Evolutionary conservation across 35 echinoderm and acorn worm genomes (phyloP).

Genomic region (Heliocidaris erythrogramma): DNA sequence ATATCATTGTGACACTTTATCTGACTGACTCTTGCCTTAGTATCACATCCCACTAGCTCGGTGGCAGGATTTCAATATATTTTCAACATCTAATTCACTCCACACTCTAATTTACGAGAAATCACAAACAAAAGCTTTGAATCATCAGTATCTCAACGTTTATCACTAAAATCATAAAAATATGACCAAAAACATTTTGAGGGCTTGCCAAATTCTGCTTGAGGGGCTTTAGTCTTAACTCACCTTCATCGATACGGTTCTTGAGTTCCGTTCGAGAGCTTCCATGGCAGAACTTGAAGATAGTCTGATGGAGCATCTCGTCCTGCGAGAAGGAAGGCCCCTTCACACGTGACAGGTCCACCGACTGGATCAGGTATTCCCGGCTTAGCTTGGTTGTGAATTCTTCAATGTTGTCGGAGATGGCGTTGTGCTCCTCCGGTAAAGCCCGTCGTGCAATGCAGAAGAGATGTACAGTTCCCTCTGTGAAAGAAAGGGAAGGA

Average conservation of each 20-base stretch:
- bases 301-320: conserved; percentile 71
- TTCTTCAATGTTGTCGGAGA: conserved; percentile 55
- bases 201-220: no score
- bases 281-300: conserved; percentile 82
- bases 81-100: no score
- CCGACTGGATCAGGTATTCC: conserved; percentile 63
- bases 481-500: conserved; percentile 8
- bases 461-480: conserved; percentile 70
- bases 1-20: no score
- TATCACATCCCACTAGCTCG: no score
- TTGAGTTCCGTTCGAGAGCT: conserved; percentile 60
- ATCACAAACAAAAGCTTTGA: no score
- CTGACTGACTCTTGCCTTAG: no score
- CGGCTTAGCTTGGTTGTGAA: conserved; percentile 71
- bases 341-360: conserved; percentile 71
- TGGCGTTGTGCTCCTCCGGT: conserved; percentile 53
- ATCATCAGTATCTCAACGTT: no score
- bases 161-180: no score
- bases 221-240: background rate
- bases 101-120: no score
- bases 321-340: conserved; percentile 63
- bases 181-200: no score
- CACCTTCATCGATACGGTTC: conserved; percentile 90
- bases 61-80: no score
- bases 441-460: conserved; percentile 72